Base-by-base conservation (phyloP, 1,140 invertebrate genomes). In the Sycophaga agraensis region DNA sequence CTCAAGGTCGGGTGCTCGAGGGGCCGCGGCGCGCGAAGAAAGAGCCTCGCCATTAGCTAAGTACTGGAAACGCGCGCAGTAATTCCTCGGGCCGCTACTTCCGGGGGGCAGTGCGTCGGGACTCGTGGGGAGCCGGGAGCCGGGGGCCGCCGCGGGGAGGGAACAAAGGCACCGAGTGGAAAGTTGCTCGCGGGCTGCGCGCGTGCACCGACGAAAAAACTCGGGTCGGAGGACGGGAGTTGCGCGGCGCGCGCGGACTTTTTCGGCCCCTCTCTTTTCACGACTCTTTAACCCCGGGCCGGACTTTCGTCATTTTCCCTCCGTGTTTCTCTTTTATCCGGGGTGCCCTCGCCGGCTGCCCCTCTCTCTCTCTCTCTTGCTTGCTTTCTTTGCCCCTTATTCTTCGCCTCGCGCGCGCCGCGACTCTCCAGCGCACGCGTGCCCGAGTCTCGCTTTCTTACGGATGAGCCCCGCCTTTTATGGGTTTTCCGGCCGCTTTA, bases 1-100 rank as follows among this genome's bases (percentile, higher is more conserved):
- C 37, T 55, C 51, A 31, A 55, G 51, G 51, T 55, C 39, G 51
- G 34, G 8, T 34, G 35, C 12, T 35, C 28, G 26, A 16, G 14
- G 17, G 16, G 7, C 12, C 16, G 17, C 4, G 14, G 9, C 9
- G 28, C 1, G 48, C 50, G 35, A 53, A 43, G 39, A 55, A 55
- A 26, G 39, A 31, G 24, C 37, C 37, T 31, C n/a, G 53, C 53
- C 53, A 55, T 55, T 55, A 55, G 53, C 53, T 55, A 55, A 55
- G 53, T 43, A 55, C 53, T 43, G 53, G 26, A 34, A 28, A 22
- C 39, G 37, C 24, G n/a, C n/a, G 9, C 24, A 55, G 53, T 43
- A 55, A 55, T 55, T 43, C 53, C 3, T 34, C n/a, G 26, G 31
- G 12, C 49, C n/a, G 22, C 26, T n/a, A 6, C n/a, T 49, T 28